Evolutionary conservation across 2,888 invertebrate genomes (phyloP).

Genomic region (Steinernema scapterisci): DNA sequence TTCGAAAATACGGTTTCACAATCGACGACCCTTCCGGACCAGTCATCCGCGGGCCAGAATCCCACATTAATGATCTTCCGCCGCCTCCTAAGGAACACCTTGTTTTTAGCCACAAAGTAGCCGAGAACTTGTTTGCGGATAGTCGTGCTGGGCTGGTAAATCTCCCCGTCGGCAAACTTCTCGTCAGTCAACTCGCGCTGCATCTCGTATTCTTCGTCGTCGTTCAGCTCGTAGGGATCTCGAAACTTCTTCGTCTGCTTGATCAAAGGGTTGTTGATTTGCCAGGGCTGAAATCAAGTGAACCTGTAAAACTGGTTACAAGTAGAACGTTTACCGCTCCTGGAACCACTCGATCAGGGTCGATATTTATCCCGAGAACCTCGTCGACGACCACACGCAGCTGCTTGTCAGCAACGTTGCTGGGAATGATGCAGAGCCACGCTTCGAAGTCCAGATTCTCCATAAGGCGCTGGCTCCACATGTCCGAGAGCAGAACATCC

Average conservation of each 20-base stretch:
- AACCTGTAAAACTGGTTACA: neutral
- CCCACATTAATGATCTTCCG: neutral
- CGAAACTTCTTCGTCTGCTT: neutral
- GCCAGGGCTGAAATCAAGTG: slow-evolving; percentile 1
- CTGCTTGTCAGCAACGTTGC: neutral
- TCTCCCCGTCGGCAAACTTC: slow-evolving; percentile 11
- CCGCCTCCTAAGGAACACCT: neutral
- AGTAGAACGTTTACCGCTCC: neutral
- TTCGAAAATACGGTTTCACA: slow-evolving; percentile 2
- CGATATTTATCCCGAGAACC: neutral
- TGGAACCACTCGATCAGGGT: neutral
- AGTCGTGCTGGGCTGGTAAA: neutral
- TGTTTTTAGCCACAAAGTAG: neutral
- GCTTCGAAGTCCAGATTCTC: slow-evolving; percentile 3
- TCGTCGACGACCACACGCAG: neutral
- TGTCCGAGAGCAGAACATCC: neutral
- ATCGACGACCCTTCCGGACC: neutral
- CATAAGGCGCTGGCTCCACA: neutral
- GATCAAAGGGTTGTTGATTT: neutral
- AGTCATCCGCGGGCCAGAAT: neutral
- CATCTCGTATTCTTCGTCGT: neutral
- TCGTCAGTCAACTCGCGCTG: neutral
- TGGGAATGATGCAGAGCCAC: neutral
- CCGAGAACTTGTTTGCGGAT: neutral
- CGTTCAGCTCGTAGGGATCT: neutral